Conservation (phyloP, 2,888 invertebrate species). For the Euproctis similis region DNA sequence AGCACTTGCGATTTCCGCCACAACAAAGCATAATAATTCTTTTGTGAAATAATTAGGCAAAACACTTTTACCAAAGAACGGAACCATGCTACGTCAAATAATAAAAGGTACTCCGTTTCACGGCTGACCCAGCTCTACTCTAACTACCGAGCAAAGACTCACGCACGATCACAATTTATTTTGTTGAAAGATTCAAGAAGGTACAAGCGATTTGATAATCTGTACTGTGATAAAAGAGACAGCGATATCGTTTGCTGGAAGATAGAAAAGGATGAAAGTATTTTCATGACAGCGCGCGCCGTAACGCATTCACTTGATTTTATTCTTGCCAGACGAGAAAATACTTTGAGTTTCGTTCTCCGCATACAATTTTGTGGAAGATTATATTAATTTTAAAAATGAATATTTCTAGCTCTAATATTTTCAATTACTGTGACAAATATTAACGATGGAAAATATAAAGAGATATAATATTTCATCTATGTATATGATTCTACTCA, state of each 20-base stretch:
- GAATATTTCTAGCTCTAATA: too few relatives aligned
- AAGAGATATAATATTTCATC: too few relatives aligned
- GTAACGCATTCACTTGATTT: slow-evolving; percentile 22
- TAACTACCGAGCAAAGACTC: too few relatives aligned
- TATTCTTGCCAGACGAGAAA: slow-evolving; percentile 24
- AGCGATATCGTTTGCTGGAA: slow-evolving; percentile 10
- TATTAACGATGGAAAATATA: too few relatives aligned
- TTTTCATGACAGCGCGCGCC: slow-evolving; percentile 11
- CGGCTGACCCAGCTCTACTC: slow-evolving; percentile 43
- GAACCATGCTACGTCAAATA: slow-evolving; percentile 48
- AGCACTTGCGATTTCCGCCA: slow-evolving; percentile 3
- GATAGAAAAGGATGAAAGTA: slow-evolving; percentile 16
- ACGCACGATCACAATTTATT: slow-evolving; percentile 37
- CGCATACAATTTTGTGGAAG: too few relatives aligned
- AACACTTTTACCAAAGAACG: slow-evolving; percentile 40
- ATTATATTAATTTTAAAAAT: too few relatives aligned
- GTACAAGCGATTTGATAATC: slow-evolving; percentile 27
- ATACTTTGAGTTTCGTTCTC: slow-evolving; percentile 15
- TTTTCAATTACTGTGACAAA: too few relatives aligned
- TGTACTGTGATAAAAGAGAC: slow-evolving; percentile 22
- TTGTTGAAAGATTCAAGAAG: slow-evolving; percentile 23
- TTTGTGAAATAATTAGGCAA: slow-evolving; percentile 27
- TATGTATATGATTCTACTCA: too few relatives aligned
- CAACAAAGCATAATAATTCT: slow-evolving; percentile 16
- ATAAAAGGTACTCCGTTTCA: slow-evolving; percentile 47